Percentiles rank a stretch among this genome's conserved stretches.
phyloP scores from a whole-genome alignment of 1,140 invertebrate species.

The Drosophila azteca region DNA sequence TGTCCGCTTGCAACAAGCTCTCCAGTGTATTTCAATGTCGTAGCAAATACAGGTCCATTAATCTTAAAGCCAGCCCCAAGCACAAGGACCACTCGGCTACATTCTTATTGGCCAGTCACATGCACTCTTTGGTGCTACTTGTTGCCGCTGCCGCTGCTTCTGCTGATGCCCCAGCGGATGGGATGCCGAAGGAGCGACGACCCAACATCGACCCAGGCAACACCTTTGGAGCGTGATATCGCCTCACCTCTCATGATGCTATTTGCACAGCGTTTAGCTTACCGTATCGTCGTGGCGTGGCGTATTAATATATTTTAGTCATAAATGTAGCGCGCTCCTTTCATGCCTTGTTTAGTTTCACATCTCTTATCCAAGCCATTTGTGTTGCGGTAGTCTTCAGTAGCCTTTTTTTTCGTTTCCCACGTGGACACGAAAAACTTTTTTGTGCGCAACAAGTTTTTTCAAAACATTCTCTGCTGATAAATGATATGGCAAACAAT shows the following conservation, averaged over 20 bases:
- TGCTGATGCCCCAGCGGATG: neutral
- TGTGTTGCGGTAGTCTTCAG: constrained; percentile 42
- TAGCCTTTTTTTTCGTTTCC: constrained; percentile 53
- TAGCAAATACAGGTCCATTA: constrained; percentile 46
- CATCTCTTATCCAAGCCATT: constrained; percentile 52
- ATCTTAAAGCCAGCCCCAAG: constrained; percentile 31
- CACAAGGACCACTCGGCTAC: constrained; percentile 5
- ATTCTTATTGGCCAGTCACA: constrained; percentile 21
- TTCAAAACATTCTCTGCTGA: constrained; percentile 70
- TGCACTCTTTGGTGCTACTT: constrained; percentile 65
- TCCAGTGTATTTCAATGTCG: constrained; percentile 56
- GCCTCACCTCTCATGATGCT: constrained; percentile 64
- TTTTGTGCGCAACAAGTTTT: constrained; percentile 82
- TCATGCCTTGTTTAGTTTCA: constrained; percentile 73
- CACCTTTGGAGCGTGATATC: constrained; percentile 54
- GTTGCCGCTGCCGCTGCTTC: constrained; percentile 40
- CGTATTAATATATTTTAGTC: constrained; percentile 64
- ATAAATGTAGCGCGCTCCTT: constrained; percentile 53
- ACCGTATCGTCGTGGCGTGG: constrained; percentile 41
- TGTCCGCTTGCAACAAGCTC: constrained; percentile 51
- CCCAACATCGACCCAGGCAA: constrained; percentile 27
- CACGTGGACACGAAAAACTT: constrained; percentile 82
- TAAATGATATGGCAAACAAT: constrained; percentile 75
- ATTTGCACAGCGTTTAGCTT: constrained; percentile 75
- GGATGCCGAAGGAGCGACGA: constrained; percentile 6